Evolutionary conservation across 2,113 vertebrate genomes (phyloP).

Genomic region (Lontra canadensis): DNA sequence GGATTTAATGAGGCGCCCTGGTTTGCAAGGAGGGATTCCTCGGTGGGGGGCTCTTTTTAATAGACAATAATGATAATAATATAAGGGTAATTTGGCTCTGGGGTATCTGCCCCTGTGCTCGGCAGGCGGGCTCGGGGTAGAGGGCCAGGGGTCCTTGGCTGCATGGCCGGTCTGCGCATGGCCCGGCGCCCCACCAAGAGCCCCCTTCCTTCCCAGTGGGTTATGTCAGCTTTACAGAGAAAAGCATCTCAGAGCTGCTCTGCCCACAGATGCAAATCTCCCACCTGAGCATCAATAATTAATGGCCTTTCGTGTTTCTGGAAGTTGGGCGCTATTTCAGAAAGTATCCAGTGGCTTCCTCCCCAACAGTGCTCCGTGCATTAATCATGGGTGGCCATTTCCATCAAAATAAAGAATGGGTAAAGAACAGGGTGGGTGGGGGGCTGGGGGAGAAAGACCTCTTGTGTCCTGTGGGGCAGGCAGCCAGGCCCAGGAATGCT

Average conservation of each 20-base stretch:
- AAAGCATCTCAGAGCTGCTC: conserved; percentile 39
- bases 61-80: not conserved
- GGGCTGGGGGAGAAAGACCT: not conserved
- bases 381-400: conserved; percentile 46
- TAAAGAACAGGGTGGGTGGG: too few species aligned
- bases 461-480: accelerated
- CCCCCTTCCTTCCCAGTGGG: not conserved
- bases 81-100: not conserved
- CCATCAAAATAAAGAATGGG: conserved; percentile 40
- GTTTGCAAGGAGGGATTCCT: not conserved
- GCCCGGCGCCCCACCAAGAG: accelerated
- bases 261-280: conserved; percentile 64
- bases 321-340: conserved; percentile 52
- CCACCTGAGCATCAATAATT: conserved; percentile 66
- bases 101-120: not conserved
- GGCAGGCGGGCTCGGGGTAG: not conserved
- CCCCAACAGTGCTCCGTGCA: not conserved
- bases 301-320: conserved; percentile 59
- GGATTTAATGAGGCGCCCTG: conserved; percentile 66
- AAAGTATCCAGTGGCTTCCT: conserved; percentile 40
- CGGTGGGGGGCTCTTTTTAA: not conserved
- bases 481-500: not conserved
- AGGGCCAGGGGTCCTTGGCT: accelerated
- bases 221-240: conserved; percentile 53
- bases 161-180: accelerated